Base-by-base conservation (phyloP, 2,888 invertebrate genomes). In the Cryptocephalus primarius region DNA sequence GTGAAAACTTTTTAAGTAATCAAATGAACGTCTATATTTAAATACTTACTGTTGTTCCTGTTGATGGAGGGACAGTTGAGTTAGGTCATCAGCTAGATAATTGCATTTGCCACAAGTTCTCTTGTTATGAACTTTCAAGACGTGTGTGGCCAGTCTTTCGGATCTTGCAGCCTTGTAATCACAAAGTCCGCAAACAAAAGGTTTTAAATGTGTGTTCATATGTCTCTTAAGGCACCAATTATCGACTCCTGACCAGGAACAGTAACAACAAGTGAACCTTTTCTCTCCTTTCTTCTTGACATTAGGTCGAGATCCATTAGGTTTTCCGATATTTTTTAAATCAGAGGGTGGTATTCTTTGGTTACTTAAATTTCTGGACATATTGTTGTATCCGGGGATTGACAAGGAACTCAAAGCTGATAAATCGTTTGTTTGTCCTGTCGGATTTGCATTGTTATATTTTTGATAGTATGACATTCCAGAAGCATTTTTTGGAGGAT, bases 211-310 rank as follows among this genome's bases (percentile, higher is more conserved):
- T 33, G 91, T 92, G 73, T 92, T 92, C 61, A 92, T 78, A 68
- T 93, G 92, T 41, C 92, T 79, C 69, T 92, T 91, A 49, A 92
- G 75, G 62, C 91, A 91, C 92, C 92, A 93, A 68, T 91, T 91
- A 72, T 92, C 92, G 47, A 88, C 89, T 14, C 92, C 92, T 36
- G 88, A 86, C 91, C 91, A 92, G 14, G 90, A 79, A 70, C 92
- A 93, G 68, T 89, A 91, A 67, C 88, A 86, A 72, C 92, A 92
- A 55, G 85, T 82, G 71, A 70, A 71, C 44, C 71, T 53, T 53
- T 70, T 71, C 45, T 71, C 70, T 6, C 71, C 69, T 53, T 70
- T 69, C 55, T 70, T 71, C 53, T 71, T 71, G 4, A 59, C 58
- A 36, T 58, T 58, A 40, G 54, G 54, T 55, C 68, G 67, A 6